Conservation (phyloP, 2,888 invertebrate species). For the Galeruca laticollis region DNA sequence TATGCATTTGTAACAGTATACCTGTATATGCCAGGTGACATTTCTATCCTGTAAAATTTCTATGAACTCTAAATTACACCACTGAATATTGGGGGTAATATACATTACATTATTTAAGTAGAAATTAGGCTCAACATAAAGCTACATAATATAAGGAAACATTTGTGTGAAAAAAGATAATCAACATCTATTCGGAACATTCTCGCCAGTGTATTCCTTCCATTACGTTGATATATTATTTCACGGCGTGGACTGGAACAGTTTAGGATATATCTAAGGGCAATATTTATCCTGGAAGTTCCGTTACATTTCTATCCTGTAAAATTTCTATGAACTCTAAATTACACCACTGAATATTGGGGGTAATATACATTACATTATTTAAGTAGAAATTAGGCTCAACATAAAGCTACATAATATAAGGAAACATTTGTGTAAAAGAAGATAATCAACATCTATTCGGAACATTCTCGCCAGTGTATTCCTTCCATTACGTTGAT, state of each 20-base stretch:
- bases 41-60: too few relatives aligned
- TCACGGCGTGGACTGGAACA: constrained; percentile 38
- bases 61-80: too few relatives aligned
- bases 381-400: background rate
- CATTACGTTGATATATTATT: constrained; percentile 43
- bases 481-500: constrained; percentile 30
- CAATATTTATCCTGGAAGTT: constrained; percentile 44
- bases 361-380: too few relatives aligned
- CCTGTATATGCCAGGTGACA: too few relatives aligned
- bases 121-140: background rate
- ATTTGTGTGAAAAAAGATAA: background rate
- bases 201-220: constrained; percentile 7
- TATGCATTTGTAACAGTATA: too few relatives aligned
- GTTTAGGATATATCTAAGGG: constrained; percentile 47
- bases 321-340: too few relatives aligned
- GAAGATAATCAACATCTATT: background rate
- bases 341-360: too few relatives aligned
- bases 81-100: too few relatives aligned
- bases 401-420: background rate
- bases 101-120: too few relatives aligned
- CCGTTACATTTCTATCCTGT: background rate
- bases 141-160: background rate
- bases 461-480: constrained; percentile 1
- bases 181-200: background rate
- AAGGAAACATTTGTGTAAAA: background rate